Percentiles rank a stretch among this genome's conserved stretches.
phyloP scores from a whole-genome alignment of 1,140 invertebrate genomes.

The Ectropis grisescens region DNA sequence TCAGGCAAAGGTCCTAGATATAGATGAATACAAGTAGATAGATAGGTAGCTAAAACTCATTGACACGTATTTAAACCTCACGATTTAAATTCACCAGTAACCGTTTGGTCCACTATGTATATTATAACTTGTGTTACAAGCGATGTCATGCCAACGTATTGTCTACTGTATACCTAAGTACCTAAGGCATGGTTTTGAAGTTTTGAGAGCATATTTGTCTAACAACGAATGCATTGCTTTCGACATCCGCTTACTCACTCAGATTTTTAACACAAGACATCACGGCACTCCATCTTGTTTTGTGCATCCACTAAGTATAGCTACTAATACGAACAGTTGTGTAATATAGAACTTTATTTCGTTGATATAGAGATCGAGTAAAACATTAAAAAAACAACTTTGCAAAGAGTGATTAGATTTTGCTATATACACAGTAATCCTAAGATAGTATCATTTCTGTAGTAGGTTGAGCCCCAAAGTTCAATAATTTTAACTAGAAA shows the following conservation, averaged over 20 bases:
- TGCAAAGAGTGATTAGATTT: no score
- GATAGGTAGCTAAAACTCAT: constrained; percentile 28
- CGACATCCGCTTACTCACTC: constrained; percentile 29
- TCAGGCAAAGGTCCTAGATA: constrained; percentile 9
- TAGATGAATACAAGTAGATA: constrained; percentile 4
- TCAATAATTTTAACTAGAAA: no score
- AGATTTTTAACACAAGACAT: constrained; percentile 16
- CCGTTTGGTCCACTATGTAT: neutral
- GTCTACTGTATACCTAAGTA: neutral
- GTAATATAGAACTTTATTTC: no score
- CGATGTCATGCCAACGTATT: constrained; percentile 55
- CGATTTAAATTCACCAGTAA: neutral
- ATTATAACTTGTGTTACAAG: constrained; percentile 4
- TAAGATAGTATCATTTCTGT: no score
- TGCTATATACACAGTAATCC: no score
- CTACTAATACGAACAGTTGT: no score
- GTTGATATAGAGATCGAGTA: no score
- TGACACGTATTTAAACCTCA: constrained; percentile 8
- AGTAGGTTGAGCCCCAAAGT: no score
- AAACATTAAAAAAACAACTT: no score
- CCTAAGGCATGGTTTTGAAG: constrained; percentile 57
- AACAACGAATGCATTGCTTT: constrained; percentile 33
- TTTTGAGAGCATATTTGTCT: constrained; percentile 36
- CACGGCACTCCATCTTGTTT: constrained; percentile 17
- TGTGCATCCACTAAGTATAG: neutral